A percentile compares a stretch with the other conserved stretches of the same genome.
phyloP scores from a whole-genome alignment of 2,888 invertebrate genomes.

The Nipponacmea schrenckii region DNA sequence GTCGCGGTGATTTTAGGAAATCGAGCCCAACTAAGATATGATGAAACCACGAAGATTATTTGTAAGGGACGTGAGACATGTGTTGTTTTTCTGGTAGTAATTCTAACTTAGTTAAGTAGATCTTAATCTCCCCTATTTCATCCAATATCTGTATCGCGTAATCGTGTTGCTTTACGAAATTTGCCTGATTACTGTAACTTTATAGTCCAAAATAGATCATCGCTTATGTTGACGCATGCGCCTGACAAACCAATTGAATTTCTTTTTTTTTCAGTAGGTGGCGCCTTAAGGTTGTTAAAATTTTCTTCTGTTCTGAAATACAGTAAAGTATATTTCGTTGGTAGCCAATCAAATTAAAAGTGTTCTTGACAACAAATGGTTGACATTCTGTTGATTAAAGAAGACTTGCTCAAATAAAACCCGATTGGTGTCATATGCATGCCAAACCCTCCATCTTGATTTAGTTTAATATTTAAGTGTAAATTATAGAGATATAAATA shows the following conservation, averaged over 20 bases:
- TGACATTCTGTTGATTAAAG: neutral
- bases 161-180: conserved; percentile 7
- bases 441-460: too few species aligned
- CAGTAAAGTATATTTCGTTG: neutral
- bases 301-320: neutral
- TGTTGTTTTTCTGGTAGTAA: conserved; percentile 7
- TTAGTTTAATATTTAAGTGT: too few species aligned
- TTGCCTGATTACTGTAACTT: neutral
- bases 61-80: conserved; percentile 1
- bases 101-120: conserved; percentile 4
- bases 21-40: neutral
- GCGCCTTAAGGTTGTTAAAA: neutral
- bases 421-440: neutral
- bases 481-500: too few species aligned
- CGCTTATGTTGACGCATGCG: neutral
- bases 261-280: neutral
- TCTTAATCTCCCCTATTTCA: neutral
- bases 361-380: neutral
- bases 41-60: neutral
- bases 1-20: neutral
- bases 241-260: neutral
- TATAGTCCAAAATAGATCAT: neutral
- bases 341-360: conserved; percentile 5
- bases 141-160: neutral
- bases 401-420: too few species aligned